These are phyloP conservation scores for Brotula barbata DNA, from an alignment of 2,797 vertebrate genomes.

Conservation along the genomic window DNA sequence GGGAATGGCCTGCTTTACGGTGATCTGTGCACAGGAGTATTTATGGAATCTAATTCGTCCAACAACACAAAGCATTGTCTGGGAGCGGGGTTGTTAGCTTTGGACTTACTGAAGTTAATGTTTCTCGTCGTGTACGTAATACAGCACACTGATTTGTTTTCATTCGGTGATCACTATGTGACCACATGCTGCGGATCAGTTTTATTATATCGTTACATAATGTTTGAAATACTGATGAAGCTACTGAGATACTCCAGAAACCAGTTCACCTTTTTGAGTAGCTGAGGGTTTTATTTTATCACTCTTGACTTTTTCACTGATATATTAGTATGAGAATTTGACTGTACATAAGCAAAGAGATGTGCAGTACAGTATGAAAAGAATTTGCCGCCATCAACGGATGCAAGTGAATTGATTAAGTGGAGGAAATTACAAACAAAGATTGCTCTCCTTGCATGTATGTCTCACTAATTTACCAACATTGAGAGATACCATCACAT, in stretches of 20 bases:
- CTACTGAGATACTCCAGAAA: not conserved
- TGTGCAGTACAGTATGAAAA: too few relatives aligned
- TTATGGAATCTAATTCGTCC: constrained; percentile 14
- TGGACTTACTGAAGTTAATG: constrained; percentile 22
- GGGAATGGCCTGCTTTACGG: constrained; percentile 5
- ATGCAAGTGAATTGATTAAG: too few relatives aligned
- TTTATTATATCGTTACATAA: not conserved
- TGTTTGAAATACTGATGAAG: constrained; percentile 1
- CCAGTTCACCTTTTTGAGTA: not conserved
- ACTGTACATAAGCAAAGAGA: too few relatives aligned
- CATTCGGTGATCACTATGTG: constrained; percentile 15
- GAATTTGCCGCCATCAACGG: too few relatives aligned
- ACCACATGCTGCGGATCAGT: not conserved
- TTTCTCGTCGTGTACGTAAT: constrained; percentile 25
- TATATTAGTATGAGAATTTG: too few relatives aligned
- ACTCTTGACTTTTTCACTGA: too few relatives aligned
- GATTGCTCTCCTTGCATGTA: too few relatives aligned
- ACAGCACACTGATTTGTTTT: constrained; percentile 15
- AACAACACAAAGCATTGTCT: constrained; percentile 10
- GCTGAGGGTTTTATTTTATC: too few relatives aligned
- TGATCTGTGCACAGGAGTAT: constrained; percentile 7
- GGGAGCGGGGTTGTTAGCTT: constrained; percentile 3
- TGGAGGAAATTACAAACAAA: too few relatives aligned
- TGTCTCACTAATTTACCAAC: too few relatives aligned
- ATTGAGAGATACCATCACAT: too few relatives aligned